A percentile compares a stretch with the other conserved stretches of the same genome.
These are phyloP conservation scores for Bombycilla garrulus DNA, from an alignment of 2,113 vertebrate species.

Conservation along the genomic window DNA sequence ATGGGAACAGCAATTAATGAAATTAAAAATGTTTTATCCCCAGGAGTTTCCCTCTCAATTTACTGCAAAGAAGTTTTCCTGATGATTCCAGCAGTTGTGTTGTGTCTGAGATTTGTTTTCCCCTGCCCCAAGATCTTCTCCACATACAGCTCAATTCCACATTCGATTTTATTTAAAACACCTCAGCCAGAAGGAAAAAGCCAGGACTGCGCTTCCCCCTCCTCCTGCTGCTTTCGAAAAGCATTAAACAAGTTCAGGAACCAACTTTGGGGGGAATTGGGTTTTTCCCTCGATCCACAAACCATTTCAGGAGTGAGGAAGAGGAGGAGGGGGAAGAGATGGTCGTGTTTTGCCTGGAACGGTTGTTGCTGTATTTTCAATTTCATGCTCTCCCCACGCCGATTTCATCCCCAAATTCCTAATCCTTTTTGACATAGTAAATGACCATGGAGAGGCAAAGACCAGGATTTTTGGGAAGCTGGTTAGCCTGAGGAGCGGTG, in stretches of 20 bases:
- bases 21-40: not conserved
- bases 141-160: not conserved
- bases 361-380: not conserved
- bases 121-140: not conserved
- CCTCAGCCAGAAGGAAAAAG: not conserved
- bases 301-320: not conserved
- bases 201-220: not conserved
- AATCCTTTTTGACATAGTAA: conserved; percentile 2
- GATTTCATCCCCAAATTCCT: not conserved
- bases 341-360: not conserved
- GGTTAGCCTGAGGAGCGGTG: not conserved
- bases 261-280: not conserved
- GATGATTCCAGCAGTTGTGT: not conserved
- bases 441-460: not conserved
- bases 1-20: not conserved
- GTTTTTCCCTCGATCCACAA: not conserved
- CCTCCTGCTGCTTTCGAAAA: not conserved
- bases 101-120: not conserved
- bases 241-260: not conserved
- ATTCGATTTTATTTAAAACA: not conserved
- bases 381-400: not conserved
- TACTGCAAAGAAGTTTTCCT: not conserved
- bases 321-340: not conserved
- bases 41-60: not conserved
- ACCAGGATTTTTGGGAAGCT: not conserved